Conservation (phyloP, 2,888 invertebrate species). For the Coenonympha arcania region DNA sequence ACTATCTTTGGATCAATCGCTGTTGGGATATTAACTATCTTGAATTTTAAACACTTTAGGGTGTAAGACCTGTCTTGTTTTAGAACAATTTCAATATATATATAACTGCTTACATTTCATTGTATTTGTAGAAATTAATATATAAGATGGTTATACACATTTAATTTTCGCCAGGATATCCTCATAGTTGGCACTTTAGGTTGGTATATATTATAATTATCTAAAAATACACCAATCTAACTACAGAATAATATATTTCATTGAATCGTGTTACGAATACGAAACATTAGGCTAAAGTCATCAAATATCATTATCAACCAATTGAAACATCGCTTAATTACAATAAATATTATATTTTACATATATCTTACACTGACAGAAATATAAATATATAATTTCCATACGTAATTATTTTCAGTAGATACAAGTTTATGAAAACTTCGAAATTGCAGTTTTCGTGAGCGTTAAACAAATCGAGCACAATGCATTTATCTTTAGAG, state of each 20-base stretch:
- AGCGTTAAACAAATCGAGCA: background rate
- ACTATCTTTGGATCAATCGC: constrained; percentile 2
- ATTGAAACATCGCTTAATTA: background rate
- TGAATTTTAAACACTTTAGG: background rate
- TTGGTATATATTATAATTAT: no score
- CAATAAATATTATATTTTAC: constrained; percentile 6
- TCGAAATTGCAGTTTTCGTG: constrained; percentile 1
- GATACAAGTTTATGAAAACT: background rate
- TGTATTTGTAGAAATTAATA: no score
- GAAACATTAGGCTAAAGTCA: background rate
- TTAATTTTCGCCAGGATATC: no score
- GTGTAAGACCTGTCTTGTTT: no score
- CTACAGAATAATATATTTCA: no score
- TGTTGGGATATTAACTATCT: background rate
- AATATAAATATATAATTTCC: background rate
- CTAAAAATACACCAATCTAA: no score
- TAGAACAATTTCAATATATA: no score
- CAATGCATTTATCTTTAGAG: background rate
- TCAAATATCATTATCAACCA: background rate
- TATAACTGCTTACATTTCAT: no score
- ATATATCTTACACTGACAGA: constrained; percentile 7
- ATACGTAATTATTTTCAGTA: background rate
- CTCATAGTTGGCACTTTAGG: no score
- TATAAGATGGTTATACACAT: no score
- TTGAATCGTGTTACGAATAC: background rate